Percentiles rank a stretch among this genome's conserved stretches.
These are phyloP conservation scores for Centropus bengalensis DNA, from an alignment of 2,113 vertebrate genomes.

Conservation along the genomic window DNA sequence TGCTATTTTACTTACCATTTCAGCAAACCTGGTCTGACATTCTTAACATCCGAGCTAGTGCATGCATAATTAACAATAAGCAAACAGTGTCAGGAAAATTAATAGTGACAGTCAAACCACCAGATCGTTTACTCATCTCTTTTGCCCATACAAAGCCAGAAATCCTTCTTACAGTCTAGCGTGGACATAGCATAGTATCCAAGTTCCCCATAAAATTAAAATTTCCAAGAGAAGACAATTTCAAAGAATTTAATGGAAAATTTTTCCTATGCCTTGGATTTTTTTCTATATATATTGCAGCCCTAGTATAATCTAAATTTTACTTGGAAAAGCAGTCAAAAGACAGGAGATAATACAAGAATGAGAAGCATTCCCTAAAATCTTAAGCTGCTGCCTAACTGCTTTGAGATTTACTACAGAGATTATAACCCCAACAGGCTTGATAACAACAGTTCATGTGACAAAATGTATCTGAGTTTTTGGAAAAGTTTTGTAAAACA, in stretches of 20 bases:
- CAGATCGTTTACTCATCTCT: neutral
- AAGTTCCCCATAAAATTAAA: neutral
- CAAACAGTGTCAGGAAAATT: constrained; percentile 31
- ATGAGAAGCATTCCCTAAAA: neutral
- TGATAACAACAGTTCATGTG: neutral
- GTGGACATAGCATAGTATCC: neutral
- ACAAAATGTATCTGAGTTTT: neutral
- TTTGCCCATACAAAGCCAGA: neutral
- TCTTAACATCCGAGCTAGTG: neutral
- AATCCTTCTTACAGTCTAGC: neutral
- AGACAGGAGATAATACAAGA: neutral
- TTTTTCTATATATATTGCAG: neutral
- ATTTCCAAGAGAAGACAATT: neutral
- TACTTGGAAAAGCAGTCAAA: neutral
- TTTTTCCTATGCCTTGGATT: neutral
- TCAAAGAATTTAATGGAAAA: neutral
- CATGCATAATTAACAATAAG: constrained; percentile 38
- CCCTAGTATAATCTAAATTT: neutral
- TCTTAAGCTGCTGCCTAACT: neutral
- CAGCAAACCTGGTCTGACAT: constrained; percentile 10
- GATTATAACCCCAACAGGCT: neutral
- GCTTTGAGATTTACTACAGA: neutral
- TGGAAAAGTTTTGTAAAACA: neutral
- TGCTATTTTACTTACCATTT: constrained; percentile 35
- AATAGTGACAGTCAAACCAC: neutral